Evolutionary conservation across 2,797 vertebrate species (phyloP), one percentile per base, ranked within the genome.

Genomic region (Acrossocheilus fasciatus): DNA sequence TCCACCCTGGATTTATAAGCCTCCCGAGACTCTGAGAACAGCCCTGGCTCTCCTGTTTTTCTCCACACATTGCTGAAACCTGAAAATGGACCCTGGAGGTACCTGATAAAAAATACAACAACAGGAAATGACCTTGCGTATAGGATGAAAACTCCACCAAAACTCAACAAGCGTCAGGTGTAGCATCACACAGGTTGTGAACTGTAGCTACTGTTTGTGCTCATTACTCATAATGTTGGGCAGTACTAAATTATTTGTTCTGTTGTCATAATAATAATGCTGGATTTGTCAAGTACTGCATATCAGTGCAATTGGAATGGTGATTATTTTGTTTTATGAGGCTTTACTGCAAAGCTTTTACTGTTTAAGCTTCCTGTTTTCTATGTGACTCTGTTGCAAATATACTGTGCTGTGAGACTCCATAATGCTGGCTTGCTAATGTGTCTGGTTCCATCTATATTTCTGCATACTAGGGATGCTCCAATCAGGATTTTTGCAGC

Each of bases 21-120:
- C 87, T 74, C 84, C 59, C 45, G 87, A 90, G 85, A 85, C 59
- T 77, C 15, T 81, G 79, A 87, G 87, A 72, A 83, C 82, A 14
- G 39, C 12, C 39, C 68, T 41, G 20, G 20, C 36, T 54, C 66
- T n/a, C 9, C 52, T 82, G 75, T 43, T 70, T 23, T 17, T 81
- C 75, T 62, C 64, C 62, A 74, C 52, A 81, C 76, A 20, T 86
- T 81, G 86, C 47, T 39, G 59, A 57, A 50, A 66, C 6, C 82
- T 62, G 54, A 87, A 47, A 83, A 86, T 68, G 18, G 45, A 26
- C 41, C 59, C 77, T 43, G 43, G 30, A 69, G 81, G 72, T 54
- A 79, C 81, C 34, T 82, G 75, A 72, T 54, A 50, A 77, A 77
- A 82, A 87, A 66, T 83, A 81, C 75, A 89, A 64, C 36, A 89